Evolutionary conservation across 2,888 invertebrate genomes (phyloP), one percentile per base, ranked within the genome.

Genomic region (Sesamia inferens): DNA sequence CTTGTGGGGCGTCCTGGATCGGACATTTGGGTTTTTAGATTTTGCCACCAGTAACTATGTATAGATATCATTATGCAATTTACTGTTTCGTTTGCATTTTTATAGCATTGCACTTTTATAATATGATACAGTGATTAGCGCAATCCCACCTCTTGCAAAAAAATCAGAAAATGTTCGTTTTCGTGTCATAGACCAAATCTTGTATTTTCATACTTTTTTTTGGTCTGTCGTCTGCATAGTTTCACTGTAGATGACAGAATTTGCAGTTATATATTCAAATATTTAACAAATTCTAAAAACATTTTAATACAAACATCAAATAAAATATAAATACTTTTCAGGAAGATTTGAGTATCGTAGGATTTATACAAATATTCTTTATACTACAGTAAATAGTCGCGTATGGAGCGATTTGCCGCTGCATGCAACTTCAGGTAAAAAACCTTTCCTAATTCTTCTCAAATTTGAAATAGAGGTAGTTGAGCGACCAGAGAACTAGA

Each of bases 1-100:
- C 57, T 31, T 24, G 51, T 11, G 48, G 24, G 14, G 13, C 19
- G 57, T 59, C 74, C 76, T 51, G 76, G 63, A 74, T 79, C 24
- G n/a, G 44, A 22, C 16, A 22, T 24, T 57, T 2, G 47, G 19
- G 62, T 42, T 65, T 57, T 79, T 44, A 13, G 42, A 13, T 42
- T 76, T 81, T 22, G 54, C 57, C 19, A 42, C n/a, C 3, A 11
- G n/a, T 13, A 51, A 22, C 31, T 13, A 51, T 31, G 31, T 31
- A 31, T 31, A 31, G 31, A 31, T 31, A 10, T 51, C 5, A 44
- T 13, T 14, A 44, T 13, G 24, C 14, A 2, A 64, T 42, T 42
- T 48, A n/a, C 16, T 54, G 31, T 80, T 76, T 10, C 64, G 7
- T 42, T 19, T 8, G 22, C n/a, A 19, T 44, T 24, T 71, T n/a